Conservation (phyloP, 2,797 vertebrate species). For the Scyliorhinus canicula region DNA sequence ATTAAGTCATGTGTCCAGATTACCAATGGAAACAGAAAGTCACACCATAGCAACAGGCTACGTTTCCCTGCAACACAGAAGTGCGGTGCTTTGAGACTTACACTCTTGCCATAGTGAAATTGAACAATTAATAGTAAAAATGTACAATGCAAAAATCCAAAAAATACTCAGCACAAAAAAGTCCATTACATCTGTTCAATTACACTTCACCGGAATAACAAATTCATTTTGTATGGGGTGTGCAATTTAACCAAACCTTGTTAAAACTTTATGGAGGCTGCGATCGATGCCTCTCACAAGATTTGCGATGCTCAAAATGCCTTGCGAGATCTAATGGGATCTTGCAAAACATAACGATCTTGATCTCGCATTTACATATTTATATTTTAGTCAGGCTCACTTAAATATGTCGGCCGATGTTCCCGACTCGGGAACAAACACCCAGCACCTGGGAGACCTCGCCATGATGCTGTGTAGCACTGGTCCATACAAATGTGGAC, state of each 20-base stretch:
- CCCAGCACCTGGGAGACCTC: too few relatives aligned
- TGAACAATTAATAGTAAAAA: background rate
- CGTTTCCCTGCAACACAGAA: background rate
- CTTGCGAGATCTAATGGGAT: too few relatives aligned
- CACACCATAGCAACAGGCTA: background rate
- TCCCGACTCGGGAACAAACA: too few relatives aligned
- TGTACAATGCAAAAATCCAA: background rate
- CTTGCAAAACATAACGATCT: too few relatives aligned
- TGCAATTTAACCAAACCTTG: background rate
- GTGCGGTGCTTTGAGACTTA: background rate
- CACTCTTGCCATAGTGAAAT: background rate
- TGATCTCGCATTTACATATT: too few relatives aligned
- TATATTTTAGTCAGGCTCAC: too few relatives aligned
- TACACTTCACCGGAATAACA: background rate
- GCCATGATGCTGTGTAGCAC: too few relatives aligned
- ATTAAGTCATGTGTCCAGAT: background rate
- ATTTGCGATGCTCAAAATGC: too few relatives aligned
- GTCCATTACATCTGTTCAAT: background rate
- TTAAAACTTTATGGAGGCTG: background rate
- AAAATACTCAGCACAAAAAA: background rate
- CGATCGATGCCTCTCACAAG: too few relatives aligned
- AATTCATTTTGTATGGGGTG: too few relatives aligned
- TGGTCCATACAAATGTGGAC: too few relatives aligned
- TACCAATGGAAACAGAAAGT: slow-evolving; percentile 19
- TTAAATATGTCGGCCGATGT: too few relatives aligned